Conservation (phyloP, 2,113 vertebrate genomes). For the Girardinichthys multiradiatus region DNA sequence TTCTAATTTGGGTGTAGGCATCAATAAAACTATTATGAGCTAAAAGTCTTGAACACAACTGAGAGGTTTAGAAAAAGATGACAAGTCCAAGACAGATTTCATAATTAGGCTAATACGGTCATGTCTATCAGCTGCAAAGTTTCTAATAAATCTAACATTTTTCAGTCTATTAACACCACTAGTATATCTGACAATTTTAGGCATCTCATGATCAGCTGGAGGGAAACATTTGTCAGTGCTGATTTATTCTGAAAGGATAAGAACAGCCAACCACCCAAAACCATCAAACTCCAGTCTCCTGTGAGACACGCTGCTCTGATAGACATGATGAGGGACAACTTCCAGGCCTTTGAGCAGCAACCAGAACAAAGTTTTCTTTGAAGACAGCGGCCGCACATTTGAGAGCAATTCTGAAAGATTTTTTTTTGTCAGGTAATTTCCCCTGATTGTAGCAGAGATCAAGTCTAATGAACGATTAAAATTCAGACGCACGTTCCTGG, state of each 20-base stretch:
- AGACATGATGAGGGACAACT: slow-evolving; percentile 18
- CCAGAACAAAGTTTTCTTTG: slow-evolving; percentile 37
- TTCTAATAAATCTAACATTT: slow-evolving; percentile 3
- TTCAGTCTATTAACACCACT: slow-evolving; percentile 14
- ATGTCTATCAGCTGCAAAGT: neutral
- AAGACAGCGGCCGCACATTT: slow-evolving; percentile 20
- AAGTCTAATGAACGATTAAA: slow-evolving; percentile 53
- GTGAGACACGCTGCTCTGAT: slow-evolving; percentile 21
- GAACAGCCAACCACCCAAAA: slow-evolving; percentile 14
- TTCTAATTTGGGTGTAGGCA: neutral
- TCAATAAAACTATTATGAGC: neutral
- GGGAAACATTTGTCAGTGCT: slow-evolving; percentile 36
- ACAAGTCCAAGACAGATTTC: too few species aligned
- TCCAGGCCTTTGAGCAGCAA: slow-evolving; percentile 30
- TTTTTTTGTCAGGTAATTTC: slow-evolving; percentile 47
- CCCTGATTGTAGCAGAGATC: slow-evolving; percentile 43
- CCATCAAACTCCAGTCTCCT: slow-evolving; percentile 36
- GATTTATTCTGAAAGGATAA: slow-evolving; percentile 34
- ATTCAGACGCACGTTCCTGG: slow-evolving; percentile 42
- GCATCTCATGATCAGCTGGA: slow-evolving; percentile 38
- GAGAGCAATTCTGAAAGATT: slow-evolving; percentile 39
- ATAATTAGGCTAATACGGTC: neutral
- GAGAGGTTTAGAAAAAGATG: too few species aligned
- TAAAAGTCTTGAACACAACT: neutral
- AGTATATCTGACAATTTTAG: slow-evolving; percentile 20